These are phyloP conservation scores for Aulostomus chinensis DNA, from an alignment of 2,797 vertebrate genomes.

Conservation along the genomic window DNA sequence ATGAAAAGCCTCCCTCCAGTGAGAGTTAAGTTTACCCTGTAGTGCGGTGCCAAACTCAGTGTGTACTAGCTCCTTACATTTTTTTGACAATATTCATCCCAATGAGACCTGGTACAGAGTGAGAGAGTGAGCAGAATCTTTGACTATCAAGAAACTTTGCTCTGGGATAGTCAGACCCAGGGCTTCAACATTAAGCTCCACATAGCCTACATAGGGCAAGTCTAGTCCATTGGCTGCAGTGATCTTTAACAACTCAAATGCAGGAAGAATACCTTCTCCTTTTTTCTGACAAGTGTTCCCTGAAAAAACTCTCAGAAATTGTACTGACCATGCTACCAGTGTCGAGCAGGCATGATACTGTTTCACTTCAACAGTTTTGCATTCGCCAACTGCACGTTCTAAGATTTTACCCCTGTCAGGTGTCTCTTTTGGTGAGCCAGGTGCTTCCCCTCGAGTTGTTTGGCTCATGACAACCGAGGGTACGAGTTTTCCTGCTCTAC, in stretches of 20 bases:
- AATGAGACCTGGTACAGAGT: not conserved
- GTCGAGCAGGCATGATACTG: conserved; percentile 4
- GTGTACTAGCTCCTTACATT: not conserved
- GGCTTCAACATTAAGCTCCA: conserved; percentile 2
- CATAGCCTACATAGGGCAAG: conserved; percentile 11
- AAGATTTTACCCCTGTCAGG: not conserved
- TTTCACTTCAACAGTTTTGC: not conserved
- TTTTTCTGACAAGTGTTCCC: not conserved
- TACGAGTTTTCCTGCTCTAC: not conserved
- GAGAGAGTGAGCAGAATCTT: not conserved
- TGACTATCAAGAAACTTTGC: conserved; percentile 3
- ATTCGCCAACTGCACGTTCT: not conserved
- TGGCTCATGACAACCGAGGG: not conserved
- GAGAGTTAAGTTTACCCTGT: not conserved
- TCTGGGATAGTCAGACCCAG: conserved; percentile 1
- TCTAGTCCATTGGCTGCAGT: conserved; percentile 14
- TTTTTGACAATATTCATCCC: conserved; percentile 22
- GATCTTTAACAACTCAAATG: conserved; percentile 4
- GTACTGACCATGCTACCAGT: conserved; percentile 11
- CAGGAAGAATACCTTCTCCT: not conserved
- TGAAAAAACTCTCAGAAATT: conserved; percentile 19
- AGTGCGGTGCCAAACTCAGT: conserved; percentile 1
- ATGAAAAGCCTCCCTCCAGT: not conserved
- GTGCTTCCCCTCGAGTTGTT: not conserved
- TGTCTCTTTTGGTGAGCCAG: not conserved